These are phyloP conservation scores for Orycteropus afer DNA, from an alignment of 2,113 vertebrate genomes.

Conservation along the genomic window DNA sequence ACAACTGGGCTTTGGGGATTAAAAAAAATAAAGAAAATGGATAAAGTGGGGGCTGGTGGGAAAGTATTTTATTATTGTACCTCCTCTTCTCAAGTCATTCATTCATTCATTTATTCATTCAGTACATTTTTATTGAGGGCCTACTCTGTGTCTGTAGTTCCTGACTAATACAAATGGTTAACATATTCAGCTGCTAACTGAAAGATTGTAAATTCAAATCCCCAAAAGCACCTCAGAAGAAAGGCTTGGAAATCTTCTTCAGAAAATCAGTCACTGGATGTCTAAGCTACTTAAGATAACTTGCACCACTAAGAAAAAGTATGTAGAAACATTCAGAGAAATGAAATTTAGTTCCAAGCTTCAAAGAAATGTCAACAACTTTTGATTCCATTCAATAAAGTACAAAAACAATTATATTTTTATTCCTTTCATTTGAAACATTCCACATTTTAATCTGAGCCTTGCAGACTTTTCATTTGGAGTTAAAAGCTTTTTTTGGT, in stretches of 20 bases:
- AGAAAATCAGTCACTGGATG: not conserved
- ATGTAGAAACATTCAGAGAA: too few relatives aligned
- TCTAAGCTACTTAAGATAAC: too few relatives aligned
- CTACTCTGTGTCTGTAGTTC: not conserved
- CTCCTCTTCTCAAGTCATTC: not conserved
- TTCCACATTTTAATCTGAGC: too few relatives aligned
- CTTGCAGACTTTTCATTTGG: too few relatives aligned
- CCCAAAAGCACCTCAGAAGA: not conserved
- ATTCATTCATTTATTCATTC: not conserved
- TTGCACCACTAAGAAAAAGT: too few relatives aligned
- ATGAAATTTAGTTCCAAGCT: too few relatives aligned
- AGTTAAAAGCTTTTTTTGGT: too few relatives aligned
- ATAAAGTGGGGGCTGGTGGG: not conserved
- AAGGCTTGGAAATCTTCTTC: not conserved
- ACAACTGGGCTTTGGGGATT: not conserved
- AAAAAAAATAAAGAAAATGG: not conserved
- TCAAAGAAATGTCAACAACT: too few relatives aligned
- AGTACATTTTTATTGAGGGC: not conserved
- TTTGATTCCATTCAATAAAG: too few relatives aligned
- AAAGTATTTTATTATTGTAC: not conserved
- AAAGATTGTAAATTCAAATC: not conserved
- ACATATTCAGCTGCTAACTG: not conserved
- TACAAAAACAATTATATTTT: too few relatives aligned
- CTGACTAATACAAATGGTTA: not conserved
- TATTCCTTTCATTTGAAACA: too few relatives aligned